phyloP scores from a whole-genome alignment of 2,113 vertebrate species.

The Prionailurus bengalensis region DNA sequence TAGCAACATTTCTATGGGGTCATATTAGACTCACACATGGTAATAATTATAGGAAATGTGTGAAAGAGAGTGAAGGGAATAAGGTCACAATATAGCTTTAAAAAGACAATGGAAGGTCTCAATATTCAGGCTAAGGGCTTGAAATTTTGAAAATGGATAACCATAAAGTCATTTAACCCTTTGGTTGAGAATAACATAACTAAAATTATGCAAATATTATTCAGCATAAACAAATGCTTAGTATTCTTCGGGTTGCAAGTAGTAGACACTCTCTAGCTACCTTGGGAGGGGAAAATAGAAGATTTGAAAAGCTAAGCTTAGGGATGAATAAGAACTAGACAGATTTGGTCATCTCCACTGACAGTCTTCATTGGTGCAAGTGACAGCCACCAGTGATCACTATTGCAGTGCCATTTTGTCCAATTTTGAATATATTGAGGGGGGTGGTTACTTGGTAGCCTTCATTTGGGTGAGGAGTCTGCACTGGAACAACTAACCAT shows the following conservation, averaged over 20 bases:
- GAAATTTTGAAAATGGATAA: not conserved
- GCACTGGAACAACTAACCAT: not conserved
- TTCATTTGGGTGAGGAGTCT: not conserved
- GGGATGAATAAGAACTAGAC: not conserved
- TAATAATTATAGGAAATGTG: conserved; percentile 40
- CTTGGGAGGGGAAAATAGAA: not conserved
- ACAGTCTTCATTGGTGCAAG: not conserved
- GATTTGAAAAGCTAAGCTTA: not conserved
- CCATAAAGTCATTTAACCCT: not conserved
- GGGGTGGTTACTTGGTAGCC: not conserved
- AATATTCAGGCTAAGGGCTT: not conserved
- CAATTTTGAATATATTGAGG: not conserved
- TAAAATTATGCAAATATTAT: not conserved
- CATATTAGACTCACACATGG: not conserved
- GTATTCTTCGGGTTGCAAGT: not conserved
- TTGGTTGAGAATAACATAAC: not conserved
- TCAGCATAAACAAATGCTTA: not conserved
- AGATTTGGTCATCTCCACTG: not conserved
- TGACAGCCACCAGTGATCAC: not conserved
- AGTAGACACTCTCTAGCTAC: not conserved
- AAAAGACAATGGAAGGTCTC: not conserved
- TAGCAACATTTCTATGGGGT: not conserved
- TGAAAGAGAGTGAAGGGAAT: not conserved
- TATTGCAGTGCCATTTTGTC: not conserved
- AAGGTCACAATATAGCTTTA: not conserved